Evolutionary conservation across 1,140 invertebrate species (phyloP), one percentile per base, ranked within the genome.

Genomic region (Venturia canescens): DNA sequence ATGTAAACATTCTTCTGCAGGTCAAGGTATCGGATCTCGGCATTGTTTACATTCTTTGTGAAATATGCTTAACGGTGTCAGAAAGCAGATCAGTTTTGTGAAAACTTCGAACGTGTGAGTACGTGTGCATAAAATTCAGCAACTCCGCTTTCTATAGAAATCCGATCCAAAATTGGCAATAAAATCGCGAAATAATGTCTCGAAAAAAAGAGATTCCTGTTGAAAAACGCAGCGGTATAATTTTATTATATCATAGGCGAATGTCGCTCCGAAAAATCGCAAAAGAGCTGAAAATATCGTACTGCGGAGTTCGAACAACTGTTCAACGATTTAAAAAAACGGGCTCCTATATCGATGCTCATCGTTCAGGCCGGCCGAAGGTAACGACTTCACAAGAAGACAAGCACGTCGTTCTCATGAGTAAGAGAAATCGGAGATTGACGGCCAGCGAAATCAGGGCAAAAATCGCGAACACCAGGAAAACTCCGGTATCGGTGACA

Each of bases 361-460:
- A 29, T 26, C 76, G 80, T 75, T 78, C 76, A 50, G 70, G 77
- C 31, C 69, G 75, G 63, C 72, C 48, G 3, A 50, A 18, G 48
- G 11, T 69, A 21, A 78, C 31, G 23, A 44, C 57, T 11, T 9
- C 31, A 5, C 6, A 21, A 26, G 63, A 69, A 3, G 75, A 78
- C 21, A 44, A 63, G 29, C 63, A n/a, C 9, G 72, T 72, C 27
- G 6, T 57, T 2, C 21, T 78, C 53, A 72, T 18, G 0, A 67
- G 29, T 9, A 83, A 80, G 74, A n/a, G 53, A 5, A 75, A 83
- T 23, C 53, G 74, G 67, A 69, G 77, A 18, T 38, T 71, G 67
- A 83, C 78, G 2, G 82, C 48, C 18, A 75, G 53, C 16, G 48
- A 80, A 63, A 80, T 78, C 6, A 23, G 78, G 7, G 74, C 66